Evolutionary conservation across 2,888 invertebrate genomes (phyloP).

Genomic region (Mesorhabditis sp.): DNA sequence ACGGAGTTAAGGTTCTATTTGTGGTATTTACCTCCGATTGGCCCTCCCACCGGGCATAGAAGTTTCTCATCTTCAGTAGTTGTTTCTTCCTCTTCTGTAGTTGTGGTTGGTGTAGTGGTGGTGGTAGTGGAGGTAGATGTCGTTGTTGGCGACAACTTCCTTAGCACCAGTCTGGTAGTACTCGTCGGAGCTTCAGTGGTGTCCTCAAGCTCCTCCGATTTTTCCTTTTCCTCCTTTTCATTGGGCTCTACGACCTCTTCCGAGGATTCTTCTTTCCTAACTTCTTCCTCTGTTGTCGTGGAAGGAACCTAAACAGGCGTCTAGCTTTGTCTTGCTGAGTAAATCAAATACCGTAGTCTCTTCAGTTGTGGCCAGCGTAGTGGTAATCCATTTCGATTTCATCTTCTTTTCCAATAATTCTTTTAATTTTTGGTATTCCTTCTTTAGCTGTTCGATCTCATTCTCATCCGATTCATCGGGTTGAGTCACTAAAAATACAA

Average conservation of each 20-base stretch:
- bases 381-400: slow-evolving; percentile 9
- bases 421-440: neutral
- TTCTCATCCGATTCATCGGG: slow-evolving; percentile 5
- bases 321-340: neutral
- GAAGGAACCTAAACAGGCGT: slow-evolving; percentile 8
- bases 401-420: slow-evolving; percentile 7
- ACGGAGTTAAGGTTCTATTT: neutral
- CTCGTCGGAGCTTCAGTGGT: neutral
- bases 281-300: slow-evolving; percentile 22
- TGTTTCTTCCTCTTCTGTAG: slow-evolving; percentile 15
- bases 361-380: neutral
- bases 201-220: slow-evolving; percentile 3
- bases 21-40: slow-evolving; percentile 33
- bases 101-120: slow-evolving; percentile 15
- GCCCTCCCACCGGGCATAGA: slow-evolving; percentile 37
- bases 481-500: neutral
- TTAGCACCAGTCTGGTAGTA: neutral
- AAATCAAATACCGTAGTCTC: neutral
- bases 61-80: slow-evolving; percentile 17
- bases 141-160: slow-evolving; percentile 3
- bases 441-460: slow-evolving; percentile 1
- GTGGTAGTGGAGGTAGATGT: slow-evolving; percentile 12
- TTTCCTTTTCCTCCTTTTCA: slow-evolving; percentile 11
- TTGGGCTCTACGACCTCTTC: slow-evolving; percentile 17
- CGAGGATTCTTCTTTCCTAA: slow-evolving; percentile 20